A percentile compares a stretch with the other conserved stretches of the same genome.
These are phyloP conservation scores for Mallateleia sp. DNA, from an alignment of 2,888 invertebrate genomes.

Conservation along the genomic window DNA sequence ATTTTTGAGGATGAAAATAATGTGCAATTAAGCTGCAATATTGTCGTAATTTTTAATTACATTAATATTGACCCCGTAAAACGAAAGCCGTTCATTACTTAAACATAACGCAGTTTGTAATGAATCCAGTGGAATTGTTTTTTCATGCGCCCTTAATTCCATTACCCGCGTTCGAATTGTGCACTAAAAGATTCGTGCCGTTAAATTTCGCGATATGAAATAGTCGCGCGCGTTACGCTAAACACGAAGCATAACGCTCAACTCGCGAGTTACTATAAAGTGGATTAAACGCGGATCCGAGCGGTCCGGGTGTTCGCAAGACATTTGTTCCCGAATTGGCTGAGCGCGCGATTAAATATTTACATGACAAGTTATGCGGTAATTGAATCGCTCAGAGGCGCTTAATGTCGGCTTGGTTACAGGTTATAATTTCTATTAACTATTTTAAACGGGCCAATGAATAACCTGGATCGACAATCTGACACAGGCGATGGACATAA, in stretches of 20 bases:
- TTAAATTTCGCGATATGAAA: conserved; percentile 56
- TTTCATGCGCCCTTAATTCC: conserved; percentile 62
- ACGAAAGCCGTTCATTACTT: conserved; percentile 5
- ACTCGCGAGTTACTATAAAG: conserved; percentile 56
- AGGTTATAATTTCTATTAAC: conserved; percentile 59
- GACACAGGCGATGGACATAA: conserved; percentile 62
- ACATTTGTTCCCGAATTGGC: too few relatives aligned
- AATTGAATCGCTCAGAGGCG: too few relatives aligned
- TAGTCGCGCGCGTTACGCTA: conserved; percentile 20
- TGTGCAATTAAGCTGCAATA: too few relatives aligned
- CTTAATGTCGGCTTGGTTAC: too few relatives aligned
- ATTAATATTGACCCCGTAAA: background rate
- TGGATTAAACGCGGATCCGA: conserved; percentile 41
- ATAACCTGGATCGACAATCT: conserved; percentile 45
- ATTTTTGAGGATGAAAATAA: too few relatives aligned
- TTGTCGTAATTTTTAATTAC: too few relatives aligned
- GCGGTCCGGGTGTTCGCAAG: conserved; percentile 51
- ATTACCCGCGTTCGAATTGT: conserved; percentile 49
- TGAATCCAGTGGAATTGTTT: conserved; percentile 54
- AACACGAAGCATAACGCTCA: conserved; percentile 37
- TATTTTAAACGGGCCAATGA: conserved; percentile 66
- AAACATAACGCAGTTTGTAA: conserved; percentile 27
- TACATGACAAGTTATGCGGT: too few relatives aligned
- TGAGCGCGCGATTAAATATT: too few relatives aligned
- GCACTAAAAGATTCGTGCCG: conserved; percentile 58